Conservation (phyloP, 1,140 invertebrate genomes). For the Drosophila nigrodunni region DNA sequence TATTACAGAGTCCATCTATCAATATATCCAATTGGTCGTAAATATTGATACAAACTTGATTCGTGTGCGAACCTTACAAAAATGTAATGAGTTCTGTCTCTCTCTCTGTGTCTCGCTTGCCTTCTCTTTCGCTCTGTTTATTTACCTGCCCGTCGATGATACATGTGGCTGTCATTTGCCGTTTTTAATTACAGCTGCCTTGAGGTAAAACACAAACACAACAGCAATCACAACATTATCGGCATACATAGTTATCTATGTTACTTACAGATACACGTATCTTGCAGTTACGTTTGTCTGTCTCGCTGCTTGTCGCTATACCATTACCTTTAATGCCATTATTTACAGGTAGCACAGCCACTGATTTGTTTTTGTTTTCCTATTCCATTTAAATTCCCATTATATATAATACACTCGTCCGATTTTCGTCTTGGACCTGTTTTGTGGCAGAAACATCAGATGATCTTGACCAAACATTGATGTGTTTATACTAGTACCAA, state of each 20-base stretch:
- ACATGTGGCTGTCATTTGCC: constrained; percentile 66
- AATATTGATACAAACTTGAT: constrained; percentile 31
- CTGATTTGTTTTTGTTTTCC: constrained; percentile 51
- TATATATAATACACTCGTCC: background rate
- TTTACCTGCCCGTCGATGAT: constrained; percentile 65
- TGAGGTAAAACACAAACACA: constrained; percentile 3
- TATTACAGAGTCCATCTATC: constrained; percentile 65
- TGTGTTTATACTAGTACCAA: constrained; percentile 38
- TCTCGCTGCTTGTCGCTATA: constrained; percentile 3
- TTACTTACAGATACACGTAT: constrained; percentile 41
- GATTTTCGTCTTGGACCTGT: constrained; percentile 36
- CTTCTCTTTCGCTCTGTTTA: constrained; percentile 51
- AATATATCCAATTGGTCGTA: constrained; percentile 37
- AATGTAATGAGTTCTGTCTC: constrained; percentile 18
- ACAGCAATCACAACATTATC: constrained; percentile 14
- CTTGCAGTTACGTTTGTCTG: constrained; percentile 41
- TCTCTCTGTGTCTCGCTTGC: background rate
- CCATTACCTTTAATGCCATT: constrained; percentile 56
- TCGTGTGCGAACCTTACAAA: constrained; percentile 25
- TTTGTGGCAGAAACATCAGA: constrained; percentile 44
- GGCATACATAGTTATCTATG: constrained; percentile 13
- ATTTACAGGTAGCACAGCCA: constrained; percentile 44
- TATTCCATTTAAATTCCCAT: constrained; percentile 9
- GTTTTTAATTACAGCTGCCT: constrained; percentile 71
- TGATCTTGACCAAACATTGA: constrained; percentile 7